Evolutionary conservation across 2,113 vertebrate species (phyloP), one percentile per base, ranked within the genome.

Genomic region (Xyliphius kryptos): DNA sequence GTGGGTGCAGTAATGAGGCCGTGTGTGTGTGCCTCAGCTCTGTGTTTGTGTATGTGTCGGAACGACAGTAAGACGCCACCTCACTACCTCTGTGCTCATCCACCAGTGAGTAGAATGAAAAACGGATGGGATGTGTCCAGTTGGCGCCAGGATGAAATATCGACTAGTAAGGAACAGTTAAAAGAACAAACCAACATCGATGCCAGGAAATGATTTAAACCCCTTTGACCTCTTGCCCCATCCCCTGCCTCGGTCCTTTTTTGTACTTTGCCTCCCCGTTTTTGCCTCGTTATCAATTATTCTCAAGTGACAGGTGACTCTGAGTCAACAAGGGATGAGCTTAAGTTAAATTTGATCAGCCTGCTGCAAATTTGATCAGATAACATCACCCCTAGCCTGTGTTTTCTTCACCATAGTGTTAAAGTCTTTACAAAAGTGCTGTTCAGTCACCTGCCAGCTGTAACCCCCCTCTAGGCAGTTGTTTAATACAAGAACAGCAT

Each of bases 171-270:
- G 15, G 9, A 36, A 47, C 13, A 37, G 9, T 36, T 32, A 11
- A 17, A 50, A 32, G 2, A 11, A n/a, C 13, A 19, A 48, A 48
- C 21, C 46, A 36, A n/a, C 10, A 36, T 12, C 11, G 47, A 2
- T 40, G 40, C 7, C 48, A 44, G 48, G 20, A 61, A 10, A 26
- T 7, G 7, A 14, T 20, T 10, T 43, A 37, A 46, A 5, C 26
- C 41, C 51, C 5, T 40, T 9, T 58, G 14, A 38, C 53, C 40
- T 36, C 37, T 49, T 66, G 63, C 47, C 3, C 20, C 19, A 21
- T 40, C 12, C 44, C 3, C n/a, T 46, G 43, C 43, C 22, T 70
- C 77, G 78, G 65, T 77, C 60, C 56, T 79, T 4, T 50, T 56
- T 32, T 54, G 9, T 65, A 66, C 72, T 51, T 68, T 68, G 68